Evolutionary conservation across 2,797 vertebrate genomes (phyloP), one percentile per base, ranked within the genome.

Genomic region (Vireo griseus): DNA sequence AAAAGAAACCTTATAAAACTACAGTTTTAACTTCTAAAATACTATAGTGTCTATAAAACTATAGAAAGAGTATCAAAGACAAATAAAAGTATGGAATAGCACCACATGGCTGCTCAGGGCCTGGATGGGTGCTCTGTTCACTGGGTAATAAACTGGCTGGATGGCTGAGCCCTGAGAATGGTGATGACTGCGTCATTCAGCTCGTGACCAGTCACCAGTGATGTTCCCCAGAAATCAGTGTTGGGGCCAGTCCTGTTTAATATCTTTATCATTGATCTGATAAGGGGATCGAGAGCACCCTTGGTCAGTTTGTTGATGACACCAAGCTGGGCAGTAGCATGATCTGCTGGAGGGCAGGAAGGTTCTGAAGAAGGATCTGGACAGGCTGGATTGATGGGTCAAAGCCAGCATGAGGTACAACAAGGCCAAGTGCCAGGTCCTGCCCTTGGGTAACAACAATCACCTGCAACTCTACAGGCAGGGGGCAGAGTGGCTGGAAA

Each of bases 271-370:
- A 54, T 31, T 13, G 10, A 19, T 42, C 47, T 24, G 31, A 11
- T 20, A 24, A 68, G 31, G 18, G 18, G 16, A n/a, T 14, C 0
- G 0, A 48, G 24, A 9, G 9, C 22, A 62, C 11, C 6, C 12
- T n/a, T 33, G 14, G 40, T 11, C 8, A 40, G 18, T 61, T 35
- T 68, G 33, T 19, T 42, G 54, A 58, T 42, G 54, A 58, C 16
- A 62, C 16, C 48, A 62, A 13, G 33, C 40, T 29, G 20, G 20
- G 28, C 24, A 61, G 8, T 39, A 50, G 35, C 3, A 1, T 5
- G 9, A 48, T 50, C 37, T 33, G 28, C 63, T 69, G 50, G 10
- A 48, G 39, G 9, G 11, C 5, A 62, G 37, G 37, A 63, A 21
- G 42, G 55, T 4, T 68, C 71, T 55, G 35, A 55, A 62, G 69